These are phyloP conservation scores for Dipodomys ordii DNA, from an alignment of 2,113 vertebrate species.

Conservation along the genomic window DNA sequence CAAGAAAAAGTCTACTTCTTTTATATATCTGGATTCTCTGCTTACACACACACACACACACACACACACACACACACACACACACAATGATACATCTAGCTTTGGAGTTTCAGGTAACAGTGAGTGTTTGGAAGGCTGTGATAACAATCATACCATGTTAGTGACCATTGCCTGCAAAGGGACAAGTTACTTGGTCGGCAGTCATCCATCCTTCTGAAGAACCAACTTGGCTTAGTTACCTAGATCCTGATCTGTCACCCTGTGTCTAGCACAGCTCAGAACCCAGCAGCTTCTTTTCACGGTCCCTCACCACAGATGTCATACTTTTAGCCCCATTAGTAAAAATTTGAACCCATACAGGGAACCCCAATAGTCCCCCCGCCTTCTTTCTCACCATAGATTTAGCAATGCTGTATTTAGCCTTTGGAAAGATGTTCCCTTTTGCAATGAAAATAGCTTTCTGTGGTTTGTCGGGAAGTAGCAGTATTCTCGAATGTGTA, in stretches of 20 bases:
- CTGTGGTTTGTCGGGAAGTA: constrained; percentile 65
- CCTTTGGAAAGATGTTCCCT: constrained; percentile 29
- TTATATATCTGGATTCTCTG: background rate
- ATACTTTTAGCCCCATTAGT: background rate
- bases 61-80: no score
- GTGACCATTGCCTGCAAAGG: background rate
- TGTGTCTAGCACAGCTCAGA: background rate
- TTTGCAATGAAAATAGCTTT: constrained; percentile 66
- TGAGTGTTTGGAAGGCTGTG: background rate
- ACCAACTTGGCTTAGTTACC: background rate
- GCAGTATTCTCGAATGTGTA: constrained; percentile 69
- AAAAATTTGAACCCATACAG: background rate
- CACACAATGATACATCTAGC: background rate
- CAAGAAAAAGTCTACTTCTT: background rate
- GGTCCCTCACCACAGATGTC: background rate
- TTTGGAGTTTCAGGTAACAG: background rate
- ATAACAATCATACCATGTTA: background rate
- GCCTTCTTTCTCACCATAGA: background rate
- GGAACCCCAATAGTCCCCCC: background rate
- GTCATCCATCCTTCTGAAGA: background rate
- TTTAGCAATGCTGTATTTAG: background rate
- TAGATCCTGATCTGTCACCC: background rate
- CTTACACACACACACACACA: background rate
- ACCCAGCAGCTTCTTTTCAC: background rate
- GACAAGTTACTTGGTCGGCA: background rate